These are phyloP conservation scores for Drosophila gunungcola DNA, from an alignment of 1,140 invertebrate genomes.

Conservation along the genomic window DNA sequence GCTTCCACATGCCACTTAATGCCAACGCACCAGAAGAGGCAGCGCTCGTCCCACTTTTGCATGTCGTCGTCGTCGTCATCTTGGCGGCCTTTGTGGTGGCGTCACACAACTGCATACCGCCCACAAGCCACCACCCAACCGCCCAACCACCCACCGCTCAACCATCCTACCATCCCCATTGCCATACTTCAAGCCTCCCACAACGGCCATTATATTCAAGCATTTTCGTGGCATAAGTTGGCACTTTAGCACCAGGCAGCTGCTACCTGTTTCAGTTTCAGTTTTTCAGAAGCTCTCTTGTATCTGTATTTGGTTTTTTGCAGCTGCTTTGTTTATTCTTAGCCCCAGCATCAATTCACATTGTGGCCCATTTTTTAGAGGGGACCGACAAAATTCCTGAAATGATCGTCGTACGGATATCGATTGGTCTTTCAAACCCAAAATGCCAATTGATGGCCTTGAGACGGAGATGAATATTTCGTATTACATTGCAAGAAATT, in stretches of 20 bases:
- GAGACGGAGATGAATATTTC: conserved; percentile 6
- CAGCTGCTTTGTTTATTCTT: conserved; percentile 23
- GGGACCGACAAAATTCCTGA: neutral
- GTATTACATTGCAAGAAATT: neutral
- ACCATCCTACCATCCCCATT: neutral
- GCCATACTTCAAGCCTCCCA: conserved; percentile 48
- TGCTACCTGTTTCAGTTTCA: conserved; percentile 70
- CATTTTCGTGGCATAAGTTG: conserved; percentile 80
- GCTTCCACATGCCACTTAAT: conserved; percentile 82
- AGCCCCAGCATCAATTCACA: conserved; percentile 17
- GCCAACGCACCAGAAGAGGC: conserved; percentile 65
- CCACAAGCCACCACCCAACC: conserved; percentile 3
- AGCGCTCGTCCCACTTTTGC: conserved; percentile 69
- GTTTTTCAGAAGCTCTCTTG: conserved; percentile 26
- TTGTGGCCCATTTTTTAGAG: conserved; percentile 13
- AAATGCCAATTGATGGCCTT: conserved; percentile 16
- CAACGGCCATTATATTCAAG: conserved; percentile 79
- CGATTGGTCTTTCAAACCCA: neutral
- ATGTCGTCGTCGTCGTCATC: conserved; percentile 47
- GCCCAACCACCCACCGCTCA: neutral
- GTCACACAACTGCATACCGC: conserved; percentile 64
- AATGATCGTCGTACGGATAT: conserved; percentile 7
- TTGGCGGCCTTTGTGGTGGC: conserved; percentile 57
- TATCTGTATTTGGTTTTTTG: neutral
- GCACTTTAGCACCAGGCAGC: conserved; percentile 78